phyloP scores from a whole-genome alignment of 2,888 invertebrate genomes.

The Spicauda simplicius region DNA sequence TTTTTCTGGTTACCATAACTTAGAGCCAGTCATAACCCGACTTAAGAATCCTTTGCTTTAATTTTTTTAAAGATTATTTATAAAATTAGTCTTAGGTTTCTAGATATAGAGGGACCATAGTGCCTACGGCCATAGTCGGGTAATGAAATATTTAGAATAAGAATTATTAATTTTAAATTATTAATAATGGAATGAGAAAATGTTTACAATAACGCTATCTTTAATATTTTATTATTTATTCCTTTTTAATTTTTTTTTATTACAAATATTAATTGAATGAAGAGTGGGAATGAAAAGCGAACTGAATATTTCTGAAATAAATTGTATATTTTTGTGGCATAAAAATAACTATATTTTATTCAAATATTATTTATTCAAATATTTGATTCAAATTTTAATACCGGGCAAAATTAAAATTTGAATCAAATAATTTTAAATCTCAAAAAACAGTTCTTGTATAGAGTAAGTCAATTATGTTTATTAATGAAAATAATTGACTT shows the following conservation, averaged over 20 bases:
- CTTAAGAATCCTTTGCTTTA: slow-evolving; percentile 11
- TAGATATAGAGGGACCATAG: slow-evolving; percentile 1
- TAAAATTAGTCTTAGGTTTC: background rate
- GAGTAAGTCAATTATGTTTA: background rate
- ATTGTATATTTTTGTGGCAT: too few relatives aligned
- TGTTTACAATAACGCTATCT: too few relatives aligned
- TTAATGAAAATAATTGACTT: too few relatives aligned
- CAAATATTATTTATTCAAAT: too few relatives aligned
- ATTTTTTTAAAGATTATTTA: slow-evolving; percentile 2
- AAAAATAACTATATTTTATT: too few relatives aligned
- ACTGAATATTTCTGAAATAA: too few relatives aligned
- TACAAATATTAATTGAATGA: too few relatives aligned
- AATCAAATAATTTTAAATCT: background rate
- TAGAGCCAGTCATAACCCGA: slow-evolving; percentile 3
- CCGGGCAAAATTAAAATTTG: too few relatives aligned
- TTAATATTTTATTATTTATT: too few relatives aligned
- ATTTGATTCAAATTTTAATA: too few relatives aligned
- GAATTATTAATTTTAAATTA: background rate
- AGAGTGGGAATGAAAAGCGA: too few relatives aligned
- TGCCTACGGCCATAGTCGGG: slow-evolving; percentile 5
- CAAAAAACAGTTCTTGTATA: background rate
- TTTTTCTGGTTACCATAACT: slow-evolving; percentile 17
- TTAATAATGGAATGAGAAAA: background rate
- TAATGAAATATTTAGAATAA: background rate
- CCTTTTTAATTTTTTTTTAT: too few relatives aligned